A percentile compares a stretch with the other conserved stretches of the same genome.
These are phyloP conservation scores for Epizoanthus stellaris DNA, from an alignment of 92 coral and sea anemone genomes.

Conservation along the genomic window DNA sequence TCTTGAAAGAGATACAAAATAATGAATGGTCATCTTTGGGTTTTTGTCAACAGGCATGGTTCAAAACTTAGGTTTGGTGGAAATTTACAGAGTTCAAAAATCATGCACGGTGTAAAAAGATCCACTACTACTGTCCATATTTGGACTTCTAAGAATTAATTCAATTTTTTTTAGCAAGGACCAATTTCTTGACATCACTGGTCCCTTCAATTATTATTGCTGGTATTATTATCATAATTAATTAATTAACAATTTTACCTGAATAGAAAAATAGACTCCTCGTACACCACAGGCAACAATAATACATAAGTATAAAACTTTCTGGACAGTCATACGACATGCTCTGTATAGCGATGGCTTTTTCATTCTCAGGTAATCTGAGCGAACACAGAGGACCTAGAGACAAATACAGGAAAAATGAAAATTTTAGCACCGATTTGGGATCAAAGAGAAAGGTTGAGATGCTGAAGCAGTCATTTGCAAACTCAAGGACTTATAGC, in stretches of 20 bases:
- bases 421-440: neutral
- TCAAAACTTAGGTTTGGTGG: too few relatives aligned
- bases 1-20: too few relatives aligned
- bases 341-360: slow-evolving; percentile 86
- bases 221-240: neutral
- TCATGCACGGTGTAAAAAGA: too few relatives aligned
- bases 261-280: slow-evolving; percentile 90
- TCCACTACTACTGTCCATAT: too few relatives aligned
- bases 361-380: slow-evolving; percentile 79
- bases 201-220: neutral
- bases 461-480: too few relatives aligned
- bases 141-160: too few relatives aligned
- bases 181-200: neutral
- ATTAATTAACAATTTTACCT: slow-evolving; percentile 56
- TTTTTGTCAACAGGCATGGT: too few relatives aligned
- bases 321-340: slow-evolving; percentile 95
- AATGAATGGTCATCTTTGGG: too few relatives aligned
- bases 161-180: neutral
- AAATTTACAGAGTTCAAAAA: too few relatives aligned
- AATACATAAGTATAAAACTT: slow-evolving; percentile 88
- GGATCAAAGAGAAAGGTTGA: too few relatives aligned
- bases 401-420: neutral
- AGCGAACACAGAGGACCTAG: slow-evolving; percentile 86
- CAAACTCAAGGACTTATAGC: too few relatives aligned
- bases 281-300: slow-evolving; percentile 93